These are phyloP conservation scores for Macaria notata DNA, from an alignment of 2,888 invertebrate genomes.

Conservation along the genomic window DNA sequence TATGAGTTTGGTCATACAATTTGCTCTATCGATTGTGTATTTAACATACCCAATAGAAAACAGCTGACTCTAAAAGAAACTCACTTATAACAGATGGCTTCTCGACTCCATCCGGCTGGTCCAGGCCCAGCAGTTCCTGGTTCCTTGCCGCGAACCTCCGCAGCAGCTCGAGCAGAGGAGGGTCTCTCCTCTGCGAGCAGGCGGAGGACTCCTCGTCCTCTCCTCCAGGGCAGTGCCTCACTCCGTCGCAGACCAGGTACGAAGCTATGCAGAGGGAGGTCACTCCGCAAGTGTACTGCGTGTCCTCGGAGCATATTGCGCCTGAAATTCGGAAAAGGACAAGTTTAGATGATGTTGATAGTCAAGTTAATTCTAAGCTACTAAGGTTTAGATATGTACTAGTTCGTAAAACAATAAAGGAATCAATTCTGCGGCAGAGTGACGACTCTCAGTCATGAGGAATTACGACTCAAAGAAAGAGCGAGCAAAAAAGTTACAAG, in stretches of 20 bases:
- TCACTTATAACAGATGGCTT: slow-evolving; percentile 77
- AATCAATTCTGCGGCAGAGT: too few species aligned
- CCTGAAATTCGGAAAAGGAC: slow-evolving; percentile 47
- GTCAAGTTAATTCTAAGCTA: too few species aligned
- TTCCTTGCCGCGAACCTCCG: slow-evolving; percentile 69
- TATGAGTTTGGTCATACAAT: too few species aligned
- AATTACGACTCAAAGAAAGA: too few species aligned
- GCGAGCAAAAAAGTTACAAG: too few species aligned
- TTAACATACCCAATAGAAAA: too few species aligned
- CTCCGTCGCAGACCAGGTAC: slow-evolving; percentile 85
- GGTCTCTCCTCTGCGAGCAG: slow-evolving; percentile 65
- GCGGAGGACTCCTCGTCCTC: slow-evolving; percentile 79
- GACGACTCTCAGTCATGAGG: too few species aligned
- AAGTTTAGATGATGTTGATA: too few species aligned
- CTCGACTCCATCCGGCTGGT: slow-evolving; percentile 65
- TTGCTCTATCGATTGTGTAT: too few species aligned
- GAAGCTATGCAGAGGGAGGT: slow-evolving; percentile 84
- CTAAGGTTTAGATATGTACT: too few species aligned
- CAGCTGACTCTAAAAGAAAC: slow-evolving; percentile 21
- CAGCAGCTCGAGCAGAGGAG: slow-evolving; percentile 68
- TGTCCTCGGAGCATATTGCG: slow-evolving; percentile 64
- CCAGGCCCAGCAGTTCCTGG: slow-evolving; percentile 69
- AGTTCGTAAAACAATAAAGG: too few species aligned
- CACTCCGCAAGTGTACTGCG: slow-evolving; percentile 66
- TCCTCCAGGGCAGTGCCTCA: slow-evolving; percentile 85